Base-by-base conservation (phyloP, 2,888 invertebrate genomes). In the Morinoia aosen region DNA sequence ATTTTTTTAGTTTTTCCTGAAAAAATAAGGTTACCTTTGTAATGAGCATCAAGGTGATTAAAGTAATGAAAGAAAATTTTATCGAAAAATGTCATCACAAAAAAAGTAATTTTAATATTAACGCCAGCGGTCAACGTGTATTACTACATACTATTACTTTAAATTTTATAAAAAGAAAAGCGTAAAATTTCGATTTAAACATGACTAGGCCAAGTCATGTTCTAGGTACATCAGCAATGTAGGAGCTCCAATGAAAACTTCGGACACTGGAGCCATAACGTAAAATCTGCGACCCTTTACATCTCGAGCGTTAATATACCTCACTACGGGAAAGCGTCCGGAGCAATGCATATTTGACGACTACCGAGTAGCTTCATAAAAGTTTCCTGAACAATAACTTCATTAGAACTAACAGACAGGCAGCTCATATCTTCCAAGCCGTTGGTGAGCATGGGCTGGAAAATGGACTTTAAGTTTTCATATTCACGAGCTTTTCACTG, bases 361-460 rank as follows among this genome's bases (percentile, higher is more conserved):
- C 76, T 76, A 33, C 76, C 10, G 76, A 33, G 33, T 19, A 76
- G 76, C 33, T 76, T 76, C 76, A 76, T 76, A 76, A 76, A 76
- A 76, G 25, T 76, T 76, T 76, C 76, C 76, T 33, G 33, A 10
- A 33, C 33, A 76, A 33, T 76, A 76, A 76, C 76, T 76, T 76
- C 76, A 76, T 76, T 76, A 76, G 33, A 76, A 76, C 76, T 76
- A 76, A 76, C 76, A 76, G 76, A 76, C 76, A 76, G 76, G 76
- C 33, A 76, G 76, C 76, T 76, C 76, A 76, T 76, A 76, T 76
- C 76, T 76, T 76, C 76, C 76, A 19, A 76, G 76, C 25, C 76
- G 76, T 76, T 76, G 76, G 76, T 76, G 16, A 76, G 33, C 76
- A 76, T 76, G 76, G 33, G 76, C 19, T 76, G 76, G 76, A 76